Evolutionary conservation across 2,797 vertebrate genomes (phyloP).

Genomic region (Phrynocephalus vlangalii): DNA sequence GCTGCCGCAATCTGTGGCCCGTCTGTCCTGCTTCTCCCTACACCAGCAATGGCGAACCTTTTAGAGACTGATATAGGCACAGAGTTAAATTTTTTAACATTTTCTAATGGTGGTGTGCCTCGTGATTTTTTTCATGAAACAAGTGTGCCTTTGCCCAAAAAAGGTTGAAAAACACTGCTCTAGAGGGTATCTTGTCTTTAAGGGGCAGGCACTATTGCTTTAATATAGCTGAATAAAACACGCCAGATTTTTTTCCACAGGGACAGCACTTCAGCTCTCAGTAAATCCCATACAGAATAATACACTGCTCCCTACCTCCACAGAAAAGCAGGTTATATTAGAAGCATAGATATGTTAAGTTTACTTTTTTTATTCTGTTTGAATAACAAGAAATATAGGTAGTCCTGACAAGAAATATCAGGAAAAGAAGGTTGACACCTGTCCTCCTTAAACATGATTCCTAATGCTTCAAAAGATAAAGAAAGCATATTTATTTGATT

Average conservation of each 20-base stretch:
- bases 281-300: not conserved
- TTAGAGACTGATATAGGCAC: too few species aligned
- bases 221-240: not conserved
- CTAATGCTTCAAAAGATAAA: not conserved
- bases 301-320: not conserved
- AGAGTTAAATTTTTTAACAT: too few species aligned
- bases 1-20: too few species aligned
- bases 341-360: not conserved
- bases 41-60: too few species aligned
- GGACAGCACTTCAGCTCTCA: not conserved
- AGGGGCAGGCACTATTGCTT: not conserved
- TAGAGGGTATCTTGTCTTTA: not conserved
- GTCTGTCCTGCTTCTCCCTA: too few species aligned
- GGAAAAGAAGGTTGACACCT: not conserved
- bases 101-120: too few species aligned
- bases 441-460: not conserved
- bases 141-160: too few species aligned
- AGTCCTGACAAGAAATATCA: not conserved
- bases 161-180: too few species aligned
- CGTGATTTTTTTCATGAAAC: too few species aligned
- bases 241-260: not conserved
- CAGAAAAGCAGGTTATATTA: not conserved
- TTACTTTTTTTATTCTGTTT: not conserved
- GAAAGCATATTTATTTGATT: not conserved
- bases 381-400: not conserved